These are phyloP conservation scores for Tipula confusa DNA, from an alignment of 2,888 invertebrate genomes.

Conservation along the genomic window DNA sequence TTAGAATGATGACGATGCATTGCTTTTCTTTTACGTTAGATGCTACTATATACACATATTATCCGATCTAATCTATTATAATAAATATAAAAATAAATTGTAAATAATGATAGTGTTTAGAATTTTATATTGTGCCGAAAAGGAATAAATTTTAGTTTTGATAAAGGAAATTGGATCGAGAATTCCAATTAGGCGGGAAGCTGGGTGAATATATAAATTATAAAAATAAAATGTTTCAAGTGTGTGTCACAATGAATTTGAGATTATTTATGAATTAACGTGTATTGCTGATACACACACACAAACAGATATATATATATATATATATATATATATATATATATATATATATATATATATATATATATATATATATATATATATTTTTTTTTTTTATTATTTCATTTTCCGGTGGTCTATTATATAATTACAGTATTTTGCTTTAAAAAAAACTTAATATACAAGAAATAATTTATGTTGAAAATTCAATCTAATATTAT, in stretches of 20 bases:
- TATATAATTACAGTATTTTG: no score
- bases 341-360: no score
- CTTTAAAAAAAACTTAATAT: no score
- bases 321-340: no score
- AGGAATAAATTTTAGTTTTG: not conserved
- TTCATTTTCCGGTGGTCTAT: no score
- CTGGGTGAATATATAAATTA: not conserved
- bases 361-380: no score
- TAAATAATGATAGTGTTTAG: not conserved
- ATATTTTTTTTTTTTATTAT: no score
- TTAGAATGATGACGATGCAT: constrained; percentile 25
- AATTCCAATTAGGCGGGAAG: not conserved
- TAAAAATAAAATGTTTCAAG: not conserved
- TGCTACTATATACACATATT: not conserved
- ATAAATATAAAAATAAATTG: constrained; percentile 8
- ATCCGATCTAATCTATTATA: not conserved
- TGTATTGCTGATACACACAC: no score
- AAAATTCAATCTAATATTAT: no score
- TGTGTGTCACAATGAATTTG: not conserved
- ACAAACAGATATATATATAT: no score
- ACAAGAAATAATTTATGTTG: no score
- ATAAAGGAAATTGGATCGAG: not conserved
- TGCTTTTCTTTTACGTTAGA: not conserved
- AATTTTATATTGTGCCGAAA: not conserved
- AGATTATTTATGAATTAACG: no score